A percentile compares a stretch with the other conserved stretches of the same genome.
These are phyloP conservation scores for Microctenopoma stevenorrisi DNA, from an alignment of 2,797 vertebrate species.

Conservation along the genomic window DNA sequence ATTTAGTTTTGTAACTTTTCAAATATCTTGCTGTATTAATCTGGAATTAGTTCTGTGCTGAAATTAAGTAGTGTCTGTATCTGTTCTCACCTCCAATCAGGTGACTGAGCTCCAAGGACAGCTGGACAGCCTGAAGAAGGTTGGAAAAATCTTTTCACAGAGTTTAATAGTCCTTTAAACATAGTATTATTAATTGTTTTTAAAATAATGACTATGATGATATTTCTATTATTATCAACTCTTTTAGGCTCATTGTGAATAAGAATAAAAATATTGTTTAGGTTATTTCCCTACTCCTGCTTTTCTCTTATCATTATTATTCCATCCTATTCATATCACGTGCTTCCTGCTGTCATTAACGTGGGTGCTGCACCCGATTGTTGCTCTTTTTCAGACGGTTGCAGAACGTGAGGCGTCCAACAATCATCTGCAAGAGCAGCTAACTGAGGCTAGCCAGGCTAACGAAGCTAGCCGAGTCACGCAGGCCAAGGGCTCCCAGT, in stretches of 20 bases:
- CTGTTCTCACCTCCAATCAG: conserved; percentile 38
- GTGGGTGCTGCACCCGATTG: accelerated
- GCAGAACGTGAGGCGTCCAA: conserved; percentile 88
- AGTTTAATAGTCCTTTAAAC: background rate
- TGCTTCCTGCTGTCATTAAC: background rate
- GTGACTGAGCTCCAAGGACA: conserved; percentile 85
- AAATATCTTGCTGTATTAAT: too few relatives aligned
- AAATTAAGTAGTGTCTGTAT: background rate
- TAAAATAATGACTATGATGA: background rate
- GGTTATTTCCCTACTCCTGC: background rate
- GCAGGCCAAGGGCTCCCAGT: conserved; percentile 49
- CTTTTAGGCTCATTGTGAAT: background rate
- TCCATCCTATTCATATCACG: background rate
- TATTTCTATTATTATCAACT: too few relatives aligned
- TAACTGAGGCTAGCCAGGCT: conserved; percentile 69
- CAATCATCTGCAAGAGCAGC: conserved; percentile 88
- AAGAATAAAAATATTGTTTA: background rate
- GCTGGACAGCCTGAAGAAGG: conserved; percentile 89
- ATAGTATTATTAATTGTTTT: too few relatives aligned
- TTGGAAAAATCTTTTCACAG: conserved; percentile 42
- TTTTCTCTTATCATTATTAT: background rate
- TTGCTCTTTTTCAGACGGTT: conserved; percentile 75
- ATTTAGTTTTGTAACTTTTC: too few relatives aligned
- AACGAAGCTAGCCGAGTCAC: conserved; percentile 42
- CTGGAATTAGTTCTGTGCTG: background rate